A percentile compares a stretch with the other conserved stretches of the same genome.
Evolutionary conservation across 2,888 invertebrate genomes (phyloP).

Genomic region (Troides helena): DNA sequence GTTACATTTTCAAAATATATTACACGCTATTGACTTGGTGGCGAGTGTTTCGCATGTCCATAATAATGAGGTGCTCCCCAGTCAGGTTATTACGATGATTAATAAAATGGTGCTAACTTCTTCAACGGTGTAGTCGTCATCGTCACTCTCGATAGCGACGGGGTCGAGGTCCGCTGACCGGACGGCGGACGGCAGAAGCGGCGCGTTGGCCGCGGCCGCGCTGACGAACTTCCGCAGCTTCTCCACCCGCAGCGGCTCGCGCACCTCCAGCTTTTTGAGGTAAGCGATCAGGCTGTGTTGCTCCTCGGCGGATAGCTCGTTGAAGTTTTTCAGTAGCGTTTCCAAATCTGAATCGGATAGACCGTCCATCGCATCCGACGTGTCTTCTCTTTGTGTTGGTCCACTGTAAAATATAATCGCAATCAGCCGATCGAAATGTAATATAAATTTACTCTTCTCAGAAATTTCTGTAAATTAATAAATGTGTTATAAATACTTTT

Average conservation of each 20-base stretch:
- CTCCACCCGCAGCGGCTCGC: slow-evolving; percentile 88
- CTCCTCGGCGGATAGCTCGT: slow-evolving; percentile 89
- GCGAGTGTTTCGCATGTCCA: too few species aligned
- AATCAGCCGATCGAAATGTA: background rate
- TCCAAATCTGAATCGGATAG: slow-evolving; percentile 90
- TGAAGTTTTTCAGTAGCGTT: slow-evolving; percentile 87
- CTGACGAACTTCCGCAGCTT: slow-evolving; percentile 88
- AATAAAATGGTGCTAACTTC: slow-evolving; percentile 70
- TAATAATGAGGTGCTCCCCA: too few species aligned
- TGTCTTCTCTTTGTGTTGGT: slow-evolving; percentile 43
- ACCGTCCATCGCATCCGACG: slow-evolving; percentile 83
- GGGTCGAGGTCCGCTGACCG: slow-evolving; percentile 23
- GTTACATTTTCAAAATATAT: too few species aligned
- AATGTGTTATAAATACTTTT: too few species aligned
- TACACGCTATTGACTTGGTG: too few species aligned
- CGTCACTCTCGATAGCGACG: slow-evolving; percentile 81
- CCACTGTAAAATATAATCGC: slow-evolving; percentile 37
- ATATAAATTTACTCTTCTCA: background rate
- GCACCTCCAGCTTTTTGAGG: slow-evolving; percentile 88
- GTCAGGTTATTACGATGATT: too few species aligned
- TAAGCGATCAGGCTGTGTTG: slow-evolving; percentile 91
- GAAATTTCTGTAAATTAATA: too few species aligned
- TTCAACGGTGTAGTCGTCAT: slow-evolving; percentile 91
- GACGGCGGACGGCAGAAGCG: slow-evolving; percentile 37
- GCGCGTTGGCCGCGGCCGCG: slow-evolving; percentile 48